A percentile compares a stretch with the other conserved stretches of the same genome.
phyloP scores from a whole-genome alignment of 1,140 invertebrate genomes.

The Brachionus asplanchnoidis region DNA sequence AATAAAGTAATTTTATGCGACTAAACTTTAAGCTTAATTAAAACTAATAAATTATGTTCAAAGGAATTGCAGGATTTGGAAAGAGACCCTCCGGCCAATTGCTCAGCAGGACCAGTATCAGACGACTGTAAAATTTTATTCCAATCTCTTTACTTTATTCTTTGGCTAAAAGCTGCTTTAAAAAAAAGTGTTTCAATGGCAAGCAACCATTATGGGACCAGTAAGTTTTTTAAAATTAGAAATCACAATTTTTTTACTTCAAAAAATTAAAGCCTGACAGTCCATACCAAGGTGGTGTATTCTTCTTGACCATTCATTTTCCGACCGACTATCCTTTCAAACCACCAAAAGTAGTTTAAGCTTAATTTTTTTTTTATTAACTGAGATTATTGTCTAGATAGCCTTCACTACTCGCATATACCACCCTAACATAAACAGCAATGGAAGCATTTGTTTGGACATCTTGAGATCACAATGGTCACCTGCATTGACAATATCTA shows the following conservation, averaged over 20 bases:
- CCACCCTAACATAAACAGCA: constrained; percentile 99
- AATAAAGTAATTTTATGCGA: constrained; percentile 35
- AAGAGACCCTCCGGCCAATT: constrained; percentile 56
- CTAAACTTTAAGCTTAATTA: neutral
- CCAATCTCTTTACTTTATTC: neutral
- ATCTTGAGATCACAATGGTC: constrained; percentile 98
- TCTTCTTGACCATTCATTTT: constrained; percentile 99
- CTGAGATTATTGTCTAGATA: constrained; percentile 62
- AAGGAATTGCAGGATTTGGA: constrained; percentile 49
- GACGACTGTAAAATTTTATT: constrained; percentile 51
- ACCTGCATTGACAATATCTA: constrained; percentile 96
- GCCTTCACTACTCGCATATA: constrained; percentile 99
- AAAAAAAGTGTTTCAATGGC: constrained; percentile 45
- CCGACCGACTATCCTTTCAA: constrained; percentile 99
- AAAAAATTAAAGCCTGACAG: constrained; percentile 72
- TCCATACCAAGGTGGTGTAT: constrained; percentile 97
- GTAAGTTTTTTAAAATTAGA: neutral
- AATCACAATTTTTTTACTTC: no score
- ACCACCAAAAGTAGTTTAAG: constrained; percentile 76
- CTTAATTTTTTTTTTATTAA: neutral
- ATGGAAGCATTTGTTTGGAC: constrained; percentile 98
- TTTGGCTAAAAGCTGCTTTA: neutral
- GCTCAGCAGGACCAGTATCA: constrained; percentile 56
- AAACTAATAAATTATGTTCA: neutral
- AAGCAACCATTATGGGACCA: constrained; percentile 45